phyloP scores from a whole-genome alignment of 2,797 vertebrate species.

The Enteromius anoplus region DNA sequence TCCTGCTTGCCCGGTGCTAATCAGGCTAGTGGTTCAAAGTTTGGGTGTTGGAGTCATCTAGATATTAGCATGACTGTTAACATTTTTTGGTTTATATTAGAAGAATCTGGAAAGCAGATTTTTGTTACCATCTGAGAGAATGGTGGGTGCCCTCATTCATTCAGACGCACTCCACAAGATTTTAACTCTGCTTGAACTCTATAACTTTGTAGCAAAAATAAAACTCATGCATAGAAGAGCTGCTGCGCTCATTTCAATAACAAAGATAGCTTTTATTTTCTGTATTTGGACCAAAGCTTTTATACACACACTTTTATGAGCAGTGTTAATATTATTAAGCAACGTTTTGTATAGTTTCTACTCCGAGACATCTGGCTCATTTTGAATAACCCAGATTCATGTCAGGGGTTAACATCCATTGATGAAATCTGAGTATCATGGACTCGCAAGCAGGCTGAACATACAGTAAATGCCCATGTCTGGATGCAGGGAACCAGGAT shows the following conservation, averaged over 20 bases:
- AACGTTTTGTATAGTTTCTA: background rate
- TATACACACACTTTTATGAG: slow-evolving; percentile 5
- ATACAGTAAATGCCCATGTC: slow-evolving; percentile 73
- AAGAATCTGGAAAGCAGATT: slow-evolving; percentile 21
- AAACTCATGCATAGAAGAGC: background rate
- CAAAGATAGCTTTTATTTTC: background rate
- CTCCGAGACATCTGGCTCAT: slow-evolving; percentile 28
- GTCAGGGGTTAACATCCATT: slow-evolving; percentile 73
- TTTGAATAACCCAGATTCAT: slow-evolving; percentile 65
- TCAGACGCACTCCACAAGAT: slow-evolving; percentile 8
- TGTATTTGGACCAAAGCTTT: background rate
- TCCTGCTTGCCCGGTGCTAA: slow-evolving; percentile 53
- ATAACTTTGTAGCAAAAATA: slow-evolving; percentile 11
- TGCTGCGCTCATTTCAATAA: background rate
- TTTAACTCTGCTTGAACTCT: slow-evolving; percentile 8
- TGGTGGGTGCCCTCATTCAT: background rate
- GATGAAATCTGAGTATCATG: slow-evolving; percentile 73
- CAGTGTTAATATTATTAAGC: background rate
- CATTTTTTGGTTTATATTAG: background rate
- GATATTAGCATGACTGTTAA: slow-evolving; percentile 7
- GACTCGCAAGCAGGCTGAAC: slow-evolving; percentile 73
- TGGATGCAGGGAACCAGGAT: slow-evolving; percentile 77
- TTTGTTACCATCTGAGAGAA: slow-evolving; percentile 14
- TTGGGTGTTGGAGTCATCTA: slow-evolving; percentile 13
- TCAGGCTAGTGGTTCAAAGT: slow-evolving; percentile 25